These are phyloP conservation scores for Dendrophyllia cribrosa DNA, from an alignment of 64 coral and sea anemone species.

Conservation along the genomic window DNA sequence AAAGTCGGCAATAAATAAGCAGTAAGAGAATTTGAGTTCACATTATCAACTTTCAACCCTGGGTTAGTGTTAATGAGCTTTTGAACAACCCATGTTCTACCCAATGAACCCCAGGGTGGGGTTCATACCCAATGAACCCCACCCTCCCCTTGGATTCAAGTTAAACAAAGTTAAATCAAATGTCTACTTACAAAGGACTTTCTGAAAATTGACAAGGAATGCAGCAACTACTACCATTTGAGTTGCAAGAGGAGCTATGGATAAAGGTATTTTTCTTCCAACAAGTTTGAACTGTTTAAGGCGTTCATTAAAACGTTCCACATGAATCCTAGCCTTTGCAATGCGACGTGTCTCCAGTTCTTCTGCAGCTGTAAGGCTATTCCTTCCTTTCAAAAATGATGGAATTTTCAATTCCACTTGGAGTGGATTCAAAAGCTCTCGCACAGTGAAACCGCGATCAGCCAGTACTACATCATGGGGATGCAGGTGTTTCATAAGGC, in stretches of 20 bases:
- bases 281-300: constrained; percentile 47
- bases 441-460: constrained; percentile 61
- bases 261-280: constrained; percentile 45
- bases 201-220: constrained; percentile 58
- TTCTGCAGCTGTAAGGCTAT: constrained; percentile 21
- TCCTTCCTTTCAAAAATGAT: constrained; percentile 39
- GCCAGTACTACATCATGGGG: constrained; percentile 32
- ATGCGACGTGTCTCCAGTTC: constrained; percentile 55
- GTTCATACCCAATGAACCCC: background rate
- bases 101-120: background rate
- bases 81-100: too few relatives aligned
- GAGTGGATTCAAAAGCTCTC: constrained; percentile 38
- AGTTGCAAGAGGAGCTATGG: constrained; percentile 20
- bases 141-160: background rate
- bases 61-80: too few relatives aligned
- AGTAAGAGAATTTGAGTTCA: too few relatives aligned
- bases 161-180: background rate
- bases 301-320: constrained; percentile 62
- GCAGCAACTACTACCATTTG: constrained; percentile 61
- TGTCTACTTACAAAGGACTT: constrained; percentile 25
- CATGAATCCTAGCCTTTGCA: constrained; percentile 66
- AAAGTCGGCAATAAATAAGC: too few relatives aligned
- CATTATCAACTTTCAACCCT: too few relatives aligned
- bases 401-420: constrained; percentile 49
- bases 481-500: constrained; percentile 54